phyloP scores from a whole-genome alignment of 2,888 invertebrate genomes.

The Cecidostiba fungosa region DNA sequence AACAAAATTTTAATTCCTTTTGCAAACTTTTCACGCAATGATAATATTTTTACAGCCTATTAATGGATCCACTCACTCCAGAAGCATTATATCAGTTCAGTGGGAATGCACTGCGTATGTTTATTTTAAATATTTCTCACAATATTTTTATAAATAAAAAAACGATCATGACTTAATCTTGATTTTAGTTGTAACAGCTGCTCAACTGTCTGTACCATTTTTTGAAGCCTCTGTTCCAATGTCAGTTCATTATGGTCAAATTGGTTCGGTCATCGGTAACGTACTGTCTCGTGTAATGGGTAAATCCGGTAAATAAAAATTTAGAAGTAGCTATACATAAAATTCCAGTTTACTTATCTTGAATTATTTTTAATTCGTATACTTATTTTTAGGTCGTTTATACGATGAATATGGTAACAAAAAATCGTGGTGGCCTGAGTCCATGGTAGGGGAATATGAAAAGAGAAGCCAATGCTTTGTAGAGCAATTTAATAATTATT shows the following conservation, averaged over 20 bases:
- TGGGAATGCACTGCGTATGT: background rate
- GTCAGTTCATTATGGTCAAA: background rate
- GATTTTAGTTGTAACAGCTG: background rate
- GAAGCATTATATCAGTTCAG: background rate
- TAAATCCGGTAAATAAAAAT: background rate
- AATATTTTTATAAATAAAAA: background rate
- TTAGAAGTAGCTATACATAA: background rate
- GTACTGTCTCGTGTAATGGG: background rate
- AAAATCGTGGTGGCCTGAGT: conserved; percentile 86
- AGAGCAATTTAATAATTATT: conserved; percentile 84
- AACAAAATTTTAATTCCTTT: no score
- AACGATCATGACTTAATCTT: background rate
- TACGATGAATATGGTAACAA: conserved; percentile 90
- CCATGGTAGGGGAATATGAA: conserved; percentile 84
- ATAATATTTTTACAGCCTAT: background rate
- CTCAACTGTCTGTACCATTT: background rate
- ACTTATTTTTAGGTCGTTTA: conserved; percentile 83
- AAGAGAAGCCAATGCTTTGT: conserved; percentile 85
- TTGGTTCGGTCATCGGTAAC: background rate
- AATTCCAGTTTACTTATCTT: background rate
- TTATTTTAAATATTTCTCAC: background rate
- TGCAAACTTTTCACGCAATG: no score
- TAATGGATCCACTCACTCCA: background rate
- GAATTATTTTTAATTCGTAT: background rate
- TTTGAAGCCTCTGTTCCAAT: background rate